These are phyloP conservation scores for Acanthococcus lagerstroemiae DNA, from an alignment of 2,888 invertebrate species.

Conservation along the genomic window DNA sequence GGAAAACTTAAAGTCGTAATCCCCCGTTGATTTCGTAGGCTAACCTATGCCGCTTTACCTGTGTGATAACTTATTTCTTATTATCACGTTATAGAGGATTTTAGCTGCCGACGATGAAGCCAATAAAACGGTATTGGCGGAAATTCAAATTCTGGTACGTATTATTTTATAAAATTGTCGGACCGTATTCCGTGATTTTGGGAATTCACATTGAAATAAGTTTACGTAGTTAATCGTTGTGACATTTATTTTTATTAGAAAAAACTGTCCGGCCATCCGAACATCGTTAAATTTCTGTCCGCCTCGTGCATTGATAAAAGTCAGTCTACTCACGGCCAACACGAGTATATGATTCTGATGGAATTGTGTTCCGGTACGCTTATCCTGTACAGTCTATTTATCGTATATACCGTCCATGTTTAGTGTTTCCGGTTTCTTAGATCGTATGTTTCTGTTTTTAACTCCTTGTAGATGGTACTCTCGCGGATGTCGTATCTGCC, in stretches of 20 bases:
- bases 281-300: conserved; percentile 81
- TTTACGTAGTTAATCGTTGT: neutral
- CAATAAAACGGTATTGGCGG: conserved; percentile 66
- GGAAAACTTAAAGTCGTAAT: too few species aligned
- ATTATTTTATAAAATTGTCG: neutral
- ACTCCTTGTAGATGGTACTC: conserved; percentile 48
- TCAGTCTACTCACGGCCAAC: conserved; percentile 67
- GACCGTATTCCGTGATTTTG: neutral
- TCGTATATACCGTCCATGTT: neutral
- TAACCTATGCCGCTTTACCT: too few species aligned
- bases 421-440: neutral
- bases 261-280: conserved; percentile 80
- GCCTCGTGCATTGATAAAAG: conserved; percentile 70
- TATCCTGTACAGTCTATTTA: neutral
- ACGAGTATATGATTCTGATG: conserved; percentile 83
- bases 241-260: conserved; percentile 47
- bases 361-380: conserved; percentile 75
- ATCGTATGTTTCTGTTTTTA: neutral
- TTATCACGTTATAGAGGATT: conserved; percentile 49
- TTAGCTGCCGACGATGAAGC: conserved; percentile 73
- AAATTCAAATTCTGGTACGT: conserved; percentile 59
- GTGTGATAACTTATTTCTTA: neutral
- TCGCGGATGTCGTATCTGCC: conserved; percentile 55
- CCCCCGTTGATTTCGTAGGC: too few species aligned
- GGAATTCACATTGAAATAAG: neutral